Percentiles rank a stretch among this genome's conserved stretches.
phyloP scores from a whole-genome alignment of 2,797 vertebrate species.

The Sitta carolinensis region DNA sequence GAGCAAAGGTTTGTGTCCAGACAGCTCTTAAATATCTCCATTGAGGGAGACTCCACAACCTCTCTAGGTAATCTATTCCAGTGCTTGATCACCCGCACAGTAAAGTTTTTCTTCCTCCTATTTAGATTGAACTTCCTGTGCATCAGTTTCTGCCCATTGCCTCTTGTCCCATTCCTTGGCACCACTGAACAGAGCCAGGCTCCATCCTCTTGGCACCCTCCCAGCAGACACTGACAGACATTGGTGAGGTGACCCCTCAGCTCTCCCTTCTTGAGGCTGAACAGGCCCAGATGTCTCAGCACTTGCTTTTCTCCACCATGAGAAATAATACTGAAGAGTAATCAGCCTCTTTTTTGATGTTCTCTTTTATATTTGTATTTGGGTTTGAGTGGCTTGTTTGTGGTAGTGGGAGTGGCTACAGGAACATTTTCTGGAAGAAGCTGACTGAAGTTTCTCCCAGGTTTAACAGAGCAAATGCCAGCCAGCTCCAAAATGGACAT shows the following conservation, averaged over 20 bases:
- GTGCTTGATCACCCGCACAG: not conserved
- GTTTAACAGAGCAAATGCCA: not conserved
- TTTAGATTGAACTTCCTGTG: not conserved
- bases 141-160: not conserved
- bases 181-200: not conserved
- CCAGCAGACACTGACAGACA: not conserved
- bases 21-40: not conserved
- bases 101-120: not conserved
- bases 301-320: not conserved
- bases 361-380: not conserved
- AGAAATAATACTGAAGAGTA: not conserved
- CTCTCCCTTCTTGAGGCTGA: not conserved
- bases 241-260: not conserved
- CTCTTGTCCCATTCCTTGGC: rapidly evolving
- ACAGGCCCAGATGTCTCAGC: not conserved
- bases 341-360: not conserved
- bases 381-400: not conserved
- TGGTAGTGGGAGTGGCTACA: not conserved
- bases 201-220: not conserved
- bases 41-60: not conserved
- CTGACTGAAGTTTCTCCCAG: not conserved
- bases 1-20: not conserved
- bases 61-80: not conserved
- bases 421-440: not conserved
- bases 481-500: not conserved